Evolutionary conservation across 2,888 invertebrate species (phyloP).

Genomic region (Ochlodes sylvanus): DNA sequence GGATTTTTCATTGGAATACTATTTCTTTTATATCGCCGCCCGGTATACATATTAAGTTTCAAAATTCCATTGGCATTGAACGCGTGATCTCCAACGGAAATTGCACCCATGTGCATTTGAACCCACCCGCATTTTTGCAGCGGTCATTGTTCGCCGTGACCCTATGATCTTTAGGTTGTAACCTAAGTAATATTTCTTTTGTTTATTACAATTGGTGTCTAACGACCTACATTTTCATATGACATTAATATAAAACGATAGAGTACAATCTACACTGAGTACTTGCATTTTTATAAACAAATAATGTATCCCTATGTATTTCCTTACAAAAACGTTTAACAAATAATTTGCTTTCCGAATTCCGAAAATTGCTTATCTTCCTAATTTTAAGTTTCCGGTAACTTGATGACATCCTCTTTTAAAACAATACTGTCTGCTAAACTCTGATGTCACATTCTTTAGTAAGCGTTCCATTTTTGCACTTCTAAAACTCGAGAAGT

Average conservation of each 20-base stretch:
- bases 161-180: slow-evolving; percentile 18
- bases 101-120: slow-evolving; percentile 33
- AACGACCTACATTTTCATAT: no score
- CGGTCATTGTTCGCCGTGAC: slow-evolving; percentile 30
- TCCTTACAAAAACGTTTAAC: no score
- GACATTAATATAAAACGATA: no score
- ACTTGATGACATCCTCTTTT: slow-evolving; percentile 32
- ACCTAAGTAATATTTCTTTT: background rate
- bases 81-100: slow-evolving; percentile 29
- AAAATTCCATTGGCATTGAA: slow-evolving; percentile 16
- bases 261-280: background rate
- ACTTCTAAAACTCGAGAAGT: slow-evolving; percentile 14
- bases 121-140: slow-evolving; percentile 32
- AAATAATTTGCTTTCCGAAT: no score
- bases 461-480: slow-evolving; percentile 17
- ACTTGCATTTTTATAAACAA: background rate
- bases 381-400: slow-evolving; percentile 36
- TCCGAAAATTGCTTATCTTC: slow-evolving; percentile 17
- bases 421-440: slow-evolving; percentile 29
- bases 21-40: slow-evolving; percentile 16
- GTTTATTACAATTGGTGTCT: background rate
- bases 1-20: slow-evolving; percentile 12
- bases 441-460: background rate
- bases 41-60: slow-evolving; percentile 6
- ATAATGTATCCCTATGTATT: no score